These are phyloP conservation scores for Tipula unca DNA, from an alignment of 2,888 invertebrate genomes.

Conservation along the genomic window DNA sequence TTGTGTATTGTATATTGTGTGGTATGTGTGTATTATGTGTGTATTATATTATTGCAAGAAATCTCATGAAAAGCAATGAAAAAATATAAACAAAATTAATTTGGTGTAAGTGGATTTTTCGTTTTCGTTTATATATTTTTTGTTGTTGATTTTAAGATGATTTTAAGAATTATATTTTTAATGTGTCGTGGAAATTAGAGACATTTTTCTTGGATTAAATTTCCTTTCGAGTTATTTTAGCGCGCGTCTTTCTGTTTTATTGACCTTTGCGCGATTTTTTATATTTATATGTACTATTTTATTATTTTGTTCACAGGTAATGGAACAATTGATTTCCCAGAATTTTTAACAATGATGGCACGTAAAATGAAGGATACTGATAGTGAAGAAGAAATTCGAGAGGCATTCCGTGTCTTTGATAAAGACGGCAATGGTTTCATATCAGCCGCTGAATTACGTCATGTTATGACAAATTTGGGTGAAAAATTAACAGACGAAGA, in stretches of 20 bases:
- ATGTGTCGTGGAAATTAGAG: constrained; percentile 8
- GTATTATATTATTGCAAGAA: neutral
- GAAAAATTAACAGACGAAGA: constrained; percentile 99
- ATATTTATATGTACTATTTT: neutral
- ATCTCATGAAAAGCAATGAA: neutral
- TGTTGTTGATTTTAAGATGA: neutral
- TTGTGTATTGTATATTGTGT: neutral
- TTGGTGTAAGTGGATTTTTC: constrained; percentile 10
- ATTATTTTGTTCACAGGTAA: constrained; percentile 57
- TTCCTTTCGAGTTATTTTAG: neutral
- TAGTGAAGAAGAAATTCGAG: constrained; percentile 98
- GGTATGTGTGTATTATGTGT: neutral
- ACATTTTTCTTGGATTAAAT: constrained; percentile 14
- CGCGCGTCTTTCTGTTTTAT: neutral
- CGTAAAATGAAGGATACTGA: constrained; percentile 99
- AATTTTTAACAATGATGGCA: constrained; percentile 99
- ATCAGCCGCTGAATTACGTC: constrained; percentile 94
- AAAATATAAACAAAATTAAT: constrained; percentile 9
- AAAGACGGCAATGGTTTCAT: constrained; percentile 99
- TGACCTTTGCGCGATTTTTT: neutral
- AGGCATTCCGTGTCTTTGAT: constrained; percentile 98
- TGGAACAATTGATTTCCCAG: constrained; percentile 99
- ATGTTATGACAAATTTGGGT: constrained; percentile 99
- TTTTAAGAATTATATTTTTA: neutral
- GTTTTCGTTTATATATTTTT: neutral